These are phyloP conservation scores for Epinephelus malabaricus DNA, from an alignment of 2,797 vertebrate species.

Conservation along the genomic window DNA sequence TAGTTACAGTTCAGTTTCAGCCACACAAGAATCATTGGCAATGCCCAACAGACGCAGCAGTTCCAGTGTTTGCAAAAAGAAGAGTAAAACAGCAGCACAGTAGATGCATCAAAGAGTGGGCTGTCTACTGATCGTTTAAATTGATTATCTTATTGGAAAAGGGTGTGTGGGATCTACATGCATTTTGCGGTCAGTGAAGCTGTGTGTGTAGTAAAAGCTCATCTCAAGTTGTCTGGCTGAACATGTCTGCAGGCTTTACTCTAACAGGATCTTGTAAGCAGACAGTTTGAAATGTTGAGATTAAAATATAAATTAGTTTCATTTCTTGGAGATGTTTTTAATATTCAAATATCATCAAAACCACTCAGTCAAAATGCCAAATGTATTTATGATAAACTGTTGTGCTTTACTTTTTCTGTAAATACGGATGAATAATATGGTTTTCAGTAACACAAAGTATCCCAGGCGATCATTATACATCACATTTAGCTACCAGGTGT, in stretches of 20 bases:
- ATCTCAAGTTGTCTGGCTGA: not conserved
- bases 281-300: not conserved
- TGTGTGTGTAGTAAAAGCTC: not conserved
- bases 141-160: not conserved
- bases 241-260: conserved; percentile 3
- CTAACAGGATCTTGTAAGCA: not conserved
- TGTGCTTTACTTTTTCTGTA: conserved; percentile 5
- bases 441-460: conserved; percentile 40
- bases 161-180: not conserved
- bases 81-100: not conserved
- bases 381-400: not conserved
- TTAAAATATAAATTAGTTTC: not conserved
- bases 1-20: not conserved
- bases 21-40: not conserved
- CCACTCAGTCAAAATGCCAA: not conserved
- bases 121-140: not conserved
- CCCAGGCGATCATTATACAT: conserved; percentile 34
- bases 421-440: conserved; percentile 7
- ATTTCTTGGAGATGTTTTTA: conserved; percentile 7
- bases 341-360: conserved; percentile 6
- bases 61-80: conserved; percentile 1
- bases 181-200: not conserved
- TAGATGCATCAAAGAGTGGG: not conserved
- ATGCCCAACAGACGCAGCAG: conserved; percentile 19
- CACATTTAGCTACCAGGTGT: conserved; percentile 14